Conservation (phyloP, 2,888 invertebrate genomes). For the Aphidius colemani region DNA sequence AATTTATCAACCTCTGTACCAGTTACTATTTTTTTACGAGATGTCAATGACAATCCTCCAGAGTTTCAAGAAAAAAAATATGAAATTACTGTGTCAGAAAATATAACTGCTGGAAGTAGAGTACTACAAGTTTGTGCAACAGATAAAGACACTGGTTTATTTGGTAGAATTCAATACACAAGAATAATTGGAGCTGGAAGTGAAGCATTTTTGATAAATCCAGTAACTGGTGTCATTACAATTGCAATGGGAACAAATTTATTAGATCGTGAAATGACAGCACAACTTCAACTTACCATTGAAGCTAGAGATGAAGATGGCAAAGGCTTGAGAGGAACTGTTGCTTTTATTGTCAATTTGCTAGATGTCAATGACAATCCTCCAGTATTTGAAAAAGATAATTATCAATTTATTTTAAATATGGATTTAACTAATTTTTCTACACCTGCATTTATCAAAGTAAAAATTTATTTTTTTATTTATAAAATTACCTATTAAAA, state of each 20-base stretch:
- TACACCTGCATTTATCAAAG: slow-evolving; percentile 75
- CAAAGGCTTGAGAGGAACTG: slow-evolving; percentile 74
- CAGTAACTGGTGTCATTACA: slow-evolving; percentile 78
- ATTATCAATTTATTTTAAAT: slow-evolving; percentile 81
- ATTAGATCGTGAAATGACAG: slow-evolving; percentile 82
- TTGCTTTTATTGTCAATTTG: slow-evolving; percentile 76
- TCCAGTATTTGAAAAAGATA: slow-evolving; percentile 78
- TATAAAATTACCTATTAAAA: not conserved
- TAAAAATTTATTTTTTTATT: slow-evolving; percentile 32
- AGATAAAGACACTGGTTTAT: slow-evolving; percentile 79
- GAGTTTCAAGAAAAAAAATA: slow-evolving; percentile 76
- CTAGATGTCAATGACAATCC: slow-evolving; percentile 84
- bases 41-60: slow-evolving; percentile 88
- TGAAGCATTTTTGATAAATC: slow-evolving; percentile 78
- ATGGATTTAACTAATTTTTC: slow-evolving; percentile 77
- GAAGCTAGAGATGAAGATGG: slow-evolving; percentile 89
- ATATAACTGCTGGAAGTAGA: slow-evolving; percentile 74
- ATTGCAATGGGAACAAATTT: slow-evolving; percentile 73
- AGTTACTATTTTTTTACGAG: slow-evolving; percentile 80
- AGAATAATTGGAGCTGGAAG: slow-evolving; percentile 78
- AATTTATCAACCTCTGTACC: slow-evolving; percentile 76
- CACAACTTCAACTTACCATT: slow-evolving; percentile 78
- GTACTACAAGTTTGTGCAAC: slow-evolving; percentile 77
- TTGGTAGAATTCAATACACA: slow-evolving; percentile 79
- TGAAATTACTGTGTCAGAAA: slow-evolving; percentile 78